A percentile compares a stretch with the other conserved stretches of the same genome.
These are phyloP conservation scores for Tubulanus polymorphus DNA, from an alignment of 2,888 invertebrate species.

Conservation along the genomic window DNA sequence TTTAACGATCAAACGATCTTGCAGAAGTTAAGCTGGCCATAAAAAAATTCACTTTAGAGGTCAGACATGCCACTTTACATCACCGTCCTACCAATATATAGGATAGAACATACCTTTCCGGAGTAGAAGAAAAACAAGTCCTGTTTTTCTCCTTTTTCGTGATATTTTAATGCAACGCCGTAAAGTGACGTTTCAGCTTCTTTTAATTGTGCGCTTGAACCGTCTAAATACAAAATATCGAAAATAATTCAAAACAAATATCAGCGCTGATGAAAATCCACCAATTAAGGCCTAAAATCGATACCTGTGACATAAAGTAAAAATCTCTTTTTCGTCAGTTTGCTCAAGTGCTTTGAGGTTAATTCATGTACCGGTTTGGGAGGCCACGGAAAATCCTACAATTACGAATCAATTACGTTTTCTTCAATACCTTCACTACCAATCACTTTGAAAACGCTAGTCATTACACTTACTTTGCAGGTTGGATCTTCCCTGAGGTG, in stretches of 20 bases:
- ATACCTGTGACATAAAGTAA: conserved; percentile 79
- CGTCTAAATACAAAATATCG: conserved; percentile 58
- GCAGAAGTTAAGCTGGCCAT: no score
- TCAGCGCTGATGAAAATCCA: no score
- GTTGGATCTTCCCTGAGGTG: no score
- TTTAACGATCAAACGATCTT: no score
- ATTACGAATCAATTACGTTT: conserved; percentile 63
- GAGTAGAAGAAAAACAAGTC: conserved; percentile 56
- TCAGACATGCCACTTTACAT: no score
- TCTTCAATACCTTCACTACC: conserved; percentile 71
- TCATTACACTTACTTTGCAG: no score
- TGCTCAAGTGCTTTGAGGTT: conserved; percentile 71
- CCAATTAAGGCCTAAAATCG: no score
- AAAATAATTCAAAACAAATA: no score
- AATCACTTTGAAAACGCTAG: conserved; percentile 65
- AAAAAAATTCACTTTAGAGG: no score
- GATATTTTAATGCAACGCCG: conserved; percentile 71
- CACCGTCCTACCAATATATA: no score
- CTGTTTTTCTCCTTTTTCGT: conserved; percentile 64
- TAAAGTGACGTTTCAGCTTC: conserved; percentile 71
- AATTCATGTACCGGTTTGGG: conserved; percentile 73
- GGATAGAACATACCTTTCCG: no score
- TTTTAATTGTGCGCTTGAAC: conserved; percentile 75
- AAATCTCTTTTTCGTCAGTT: conserved; percentile 75
- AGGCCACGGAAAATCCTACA: conserved; percentile 81